Evolutionary conservation across 1,140 invertebrate species (phyloP), one percentile per base, ranked within the genome.

Genomic region (Drosophila athabasca): DNA sequence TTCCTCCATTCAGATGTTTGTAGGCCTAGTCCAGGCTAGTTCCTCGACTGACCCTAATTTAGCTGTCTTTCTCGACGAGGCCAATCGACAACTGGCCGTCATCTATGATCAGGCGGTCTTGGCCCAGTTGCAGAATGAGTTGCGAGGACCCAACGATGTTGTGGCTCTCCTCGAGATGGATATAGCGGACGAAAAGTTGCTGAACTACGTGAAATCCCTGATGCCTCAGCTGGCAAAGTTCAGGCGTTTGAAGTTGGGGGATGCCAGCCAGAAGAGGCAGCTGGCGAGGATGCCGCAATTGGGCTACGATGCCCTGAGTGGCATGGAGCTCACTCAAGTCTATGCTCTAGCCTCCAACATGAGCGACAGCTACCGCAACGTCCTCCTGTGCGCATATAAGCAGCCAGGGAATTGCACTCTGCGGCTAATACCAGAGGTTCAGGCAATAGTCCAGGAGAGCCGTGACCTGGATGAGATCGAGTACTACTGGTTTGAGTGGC

Each of bases 401-500:
- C 64, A 91, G n/a, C 75, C 62, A 1, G n/a, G 39, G 0, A 79
- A 84, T 29, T 91, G 90, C 52, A 76, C 70, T 8, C 50, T 91
- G 3, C 43, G 52, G 0, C 59, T 91, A 6, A 85, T 90, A 51
- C 90, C 90, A 1, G 79, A 90, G 8, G 80, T 91, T 3, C 85
- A 90, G 48, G 24, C 64, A 0, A 62, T 84, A 51, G 53, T 91
- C 17, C 77, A 90, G 43, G 60, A 64, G 0, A 81, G 74, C 19
- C 48, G 58, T 0, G 57, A 91, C 74, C 52, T 80, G 4, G 58
- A 71, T 9, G 90, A 91, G 66, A 88, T 91, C 17, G 85, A 91
- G 35, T 85, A 82, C 49, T 91, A 91, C 58, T 91, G 90, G 90
- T 57, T 81, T 9, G 88, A 91, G 57, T 91, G 90, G 90, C 71